A percentile compares a stretch with the other conserved stretches of the same genome.
Conservation (phyloP, 2,888 invertebrate genomes). For the Epistrophella euchroma region DNA sequence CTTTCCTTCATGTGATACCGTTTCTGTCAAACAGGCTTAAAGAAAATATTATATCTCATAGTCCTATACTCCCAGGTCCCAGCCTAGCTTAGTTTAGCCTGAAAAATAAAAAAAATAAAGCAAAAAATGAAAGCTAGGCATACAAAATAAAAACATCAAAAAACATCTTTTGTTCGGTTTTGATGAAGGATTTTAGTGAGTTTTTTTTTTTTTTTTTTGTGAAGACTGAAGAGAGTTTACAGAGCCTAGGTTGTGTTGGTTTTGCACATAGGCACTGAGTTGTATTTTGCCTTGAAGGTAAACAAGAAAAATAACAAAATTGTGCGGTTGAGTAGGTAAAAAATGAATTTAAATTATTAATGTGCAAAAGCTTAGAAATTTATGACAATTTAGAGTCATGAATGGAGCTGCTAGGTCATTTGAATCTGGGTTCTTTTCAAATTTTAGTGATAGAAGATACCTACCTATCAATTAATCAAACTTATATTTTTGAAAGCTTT, state of each 20-base stretch:
- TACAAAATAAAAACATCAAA: constrained; percentile 40
- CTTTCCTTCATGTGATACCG: constrained; percentile 33
- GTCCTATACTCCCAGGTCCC: not conserved
- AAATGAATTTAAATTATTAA: constrained; percentile 14
- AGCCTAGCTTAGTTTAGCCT: not conserved
- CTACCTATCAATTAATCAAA: not conserved
- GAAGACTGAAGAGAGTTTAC: constrained; percentile 20
- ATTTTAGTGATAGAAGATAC: not conserved
- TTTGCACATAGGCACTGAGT: not conserved
- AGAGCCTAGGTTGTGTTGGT: constrained; percentile 41
- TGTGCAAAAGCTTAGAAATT: not conserved
- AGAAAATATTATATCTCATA: constrained; percentile 36
- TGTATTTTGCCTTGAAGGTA: constrained; percentile 26
- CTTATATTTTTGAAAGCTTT: not conserved
- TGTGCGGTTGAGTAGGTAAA: constrained; percentile 25
- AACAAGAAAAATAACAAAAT: not conserved
- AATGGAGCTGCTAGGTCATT: constrained; percentile 9
- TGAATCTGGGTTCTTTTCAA: not conserved
- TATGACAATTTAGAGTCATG: constrained; percentile 10
- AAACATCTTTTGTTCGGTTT: constrained; percentile 58
- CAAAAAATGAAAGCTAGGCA: constrained; percentile 2
- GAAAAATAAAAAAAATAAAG: constrained; percentile 18
- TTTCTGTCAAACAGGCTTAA: constrained; percentile 59
- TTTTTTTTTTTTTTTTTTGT: constrained; percentile 14
- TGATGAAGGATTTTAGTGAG: constrained; percentile 37